Base-by-base conservation (phyloP, 2,113 vertebrate species). In the Coturnix japonica region DNA sequence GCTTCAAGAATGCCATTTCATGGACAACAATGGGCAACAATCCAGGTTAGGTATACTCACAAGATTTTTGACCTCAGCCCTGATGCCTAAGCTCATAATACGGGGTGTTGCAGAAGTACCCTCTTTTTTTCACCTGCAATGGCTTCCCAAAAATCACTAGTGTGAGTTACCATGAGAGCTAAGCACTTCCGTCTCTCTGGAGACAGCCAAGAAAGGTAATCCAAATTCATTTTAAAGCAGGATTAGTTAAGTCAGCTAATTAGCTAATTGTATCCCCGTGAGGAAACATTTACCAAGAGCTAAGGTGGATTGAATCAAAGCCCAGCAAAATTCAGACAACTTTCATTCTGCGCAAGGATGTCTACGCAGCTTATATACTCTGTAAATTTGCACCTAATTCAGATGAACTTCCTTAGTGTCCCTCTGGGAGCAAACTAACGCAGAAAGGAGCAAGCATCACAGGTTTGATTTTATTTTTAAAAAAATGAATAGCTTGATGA, bases 171-270 rank as follows among this genome's bases (percentile, higher is more conserved):
- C 70, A 77, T 0, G 6, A 79, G 39, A 80, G 13, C 23, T 35
- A 63, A 84, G 30, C 46, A 18, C 8, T 73, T 59, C 33, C 65
- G 23, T 21, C 67, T 85, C 78, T 85, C 67, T 51, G 19, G 28
- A 31, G 60, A 80, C 33, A 85, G 90, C 46, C 67, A 91, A 74
- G 46, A 18, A 53, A 85, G 91, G 33, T n/a, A 82, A 94, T 91
- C 64, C 51, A 92, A 89, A 95, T 80, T 91, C 59, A 89, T 92
- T 89, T 85, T 56, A 94, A 92, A 91, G 67, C 14, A 59, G 85
- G 85, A 94, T 94, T 95, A 91, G 71, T 87, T 82, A 85, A 89
- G 1, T 73, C 74, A 87, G 63, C 59, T 82, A 92, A 92, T 92
- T 87, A 81, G 81, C 23, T 87, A 87, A 96, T 92, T 78, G 81